Evolutionary conservation across 2,888 invertebrate genomes (phyloP).

Genomic region (Ennomos fuscantarius): DNA sequence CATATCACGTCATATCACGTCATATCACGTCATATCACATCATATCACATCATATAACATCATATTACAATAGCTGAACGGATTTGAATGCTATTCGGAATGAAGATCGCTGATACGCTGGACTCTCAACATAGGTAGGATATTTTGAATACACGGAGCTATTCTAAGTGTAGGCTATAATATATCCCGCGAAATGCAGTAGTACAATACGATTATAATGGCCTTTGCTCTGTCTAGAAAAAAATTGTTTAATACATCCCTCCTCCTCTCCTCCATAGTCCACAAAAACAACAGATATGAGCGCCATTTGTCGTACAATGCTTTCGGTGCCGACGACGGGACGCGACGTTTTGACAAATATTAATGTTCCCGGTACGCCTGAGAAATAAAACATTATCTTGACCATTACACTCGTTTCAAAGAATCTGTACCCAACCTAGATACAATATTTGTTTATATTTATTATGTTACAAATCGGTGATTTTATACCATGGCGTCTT

Average conservation of each 20-base stretch:
- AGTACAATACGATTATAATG: neutral
- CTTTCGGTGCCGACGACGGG: constrained; percentile 42
- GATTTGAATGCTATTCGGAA: too few species aligned
- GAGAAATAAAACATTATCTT: constrained; percentile 52
- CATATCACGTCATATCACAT: too few species aligned
- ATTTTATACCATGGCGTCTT: too few species aligned
- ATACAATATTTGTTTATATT: neutral
- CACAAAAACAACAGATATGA: constrained; percentile 45
- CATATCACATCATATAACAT: too few species aligned
- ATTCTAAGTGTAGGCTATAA: too few species aligned
- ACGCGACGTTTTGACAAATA: constrained; percentile 57
- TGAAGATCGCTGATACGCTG: too few species aligned
- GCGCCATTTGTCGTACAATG: constrained; percentile 45
- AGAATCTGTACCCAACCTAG: constrained; percentile 3
- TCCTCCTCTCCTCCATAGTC: constrained; percentile 16
- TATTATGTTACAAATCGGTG: neutral
- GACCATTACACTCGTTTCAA: constrained; percentile 55
- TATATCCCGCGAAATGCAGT: too few species aligned
- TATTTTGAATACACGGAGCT: too few species aligned
- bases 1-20: too few species aligned
- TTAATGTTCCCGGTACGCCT: constrained; percentile 53
- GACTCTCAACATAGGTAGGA: too few species aligned
- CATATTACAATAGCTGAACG: too few species aligned
- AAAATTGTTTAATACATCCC: constrained; percentile 1
- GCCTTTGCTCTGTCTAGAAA: neutral